Evolutionary conservation across 2,888 invertebrate genomes (phyloP).

Genomic region (Nezara viridula): DNA sequence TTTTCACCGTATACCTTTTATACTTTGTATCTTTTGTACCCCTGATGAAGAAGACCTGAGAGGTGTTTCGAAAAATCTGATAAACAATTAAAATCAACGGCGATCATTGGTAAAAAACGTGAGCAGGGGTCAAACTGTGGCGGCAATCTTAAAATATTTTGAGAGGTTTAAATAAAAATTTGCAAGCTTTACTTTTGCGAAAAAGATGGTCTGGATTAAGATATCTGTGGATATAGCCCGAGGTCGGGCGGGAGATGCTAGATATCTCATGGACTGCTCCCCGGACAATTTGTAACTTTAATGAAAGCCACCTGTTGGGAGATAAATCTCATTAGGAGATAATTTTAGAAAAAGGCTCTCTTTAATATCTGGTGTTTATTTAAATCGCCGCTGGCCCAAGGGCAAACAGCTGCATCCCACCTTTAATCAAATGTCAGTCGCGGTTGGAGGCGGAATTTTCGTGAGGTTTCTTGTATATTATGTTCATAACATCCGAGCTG

Average conservation of each 20-base stretch:
- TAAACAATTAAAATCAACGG: no score
- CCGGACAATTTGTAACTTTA: not conserved
- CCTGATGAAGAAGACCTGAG: no score
- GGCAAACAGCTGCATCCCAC: not conserved
- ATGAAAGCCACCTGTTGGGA: constrained; percentile 32
- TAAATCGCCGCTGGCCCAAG: not conserved
- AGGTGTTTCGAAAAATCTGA: no score
- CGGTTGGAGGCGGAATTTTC: not conserved
- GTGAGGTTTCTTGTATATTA: not conserved
- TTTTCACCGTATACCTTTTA: no score
- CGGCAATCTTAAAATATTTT: not conserved
- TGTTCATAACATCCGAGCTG: not conserved
- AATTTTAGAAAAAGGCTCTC: constrained; percentile 34
- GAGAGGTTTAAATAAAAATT: not conserved
- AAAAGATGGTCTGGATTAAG: not conserved
- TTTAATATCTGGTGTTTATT: constrained; percentile 13
- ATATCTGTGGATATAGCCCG: not conserved
- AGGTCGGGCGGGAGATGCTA: not conserved
- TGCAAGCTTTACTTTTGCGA: not conserved
- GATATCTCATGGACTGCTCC: not conserved
- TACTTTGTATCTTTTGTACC: no score
- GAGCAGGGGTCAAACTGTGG: not conserved
- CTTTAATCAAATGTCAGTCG: constrained; percentile 21
- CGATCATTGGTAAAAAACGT: not conserved
- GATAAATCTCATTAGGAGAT: constrained; percentile 31